These are phyloP conservation scores for Smittia aterrima DNA, from an alignment of 2,888 invertebrate genomes.

Conservation along the genomic window DNA sequence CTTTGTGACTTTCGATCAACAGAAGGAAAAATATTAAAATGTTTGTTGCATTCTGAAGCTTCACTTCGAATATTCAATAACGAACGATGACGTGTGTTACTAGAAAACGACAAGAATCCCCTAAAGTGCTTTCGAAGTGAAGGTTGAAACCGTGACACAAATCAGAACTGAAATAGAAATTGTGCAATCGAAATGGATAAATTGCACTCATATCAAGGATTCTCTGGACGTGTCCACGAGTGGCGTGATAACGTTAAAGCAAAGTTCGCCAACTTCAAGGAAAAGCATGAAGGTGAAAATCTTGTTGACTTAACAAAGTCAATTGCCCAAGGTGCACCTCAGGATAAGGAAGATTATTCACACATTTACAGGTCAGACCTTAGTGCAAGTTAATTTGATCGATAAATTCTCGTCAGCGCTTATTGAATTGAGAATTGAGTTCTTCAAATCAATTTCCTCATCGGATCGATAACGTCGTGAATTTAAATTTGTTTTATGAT, in stretches of 20 bases:
- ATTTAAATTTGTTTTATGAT: not conserved
- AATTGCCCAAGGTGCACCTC: constrained; percentile 46
- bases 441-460: not conserved
- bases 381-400: not conserved
- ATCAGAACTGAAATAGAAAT: not conserved
- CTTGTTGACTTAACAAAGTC: constrained; percentile 56
- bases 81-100: not conserved
- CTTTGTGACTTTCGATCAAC: no score
- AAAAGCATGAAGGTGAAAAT: constrained; percentile 58
- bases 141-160: not conserved
- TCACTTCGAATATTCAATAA: no score
- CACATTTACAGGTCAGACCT: constrained; percentile 65
- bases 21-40: no score
- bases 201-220: constrained; percentile 75
- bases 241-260: constrained; percentile 65
- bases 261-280: constrained; percentile 62
- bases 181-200: constrained; percentile 66
- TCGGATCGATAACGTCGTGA: not conserved
- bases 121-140: not conserved
- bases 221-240: constrained; percentile 68
- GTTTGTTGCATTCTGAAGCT: no score
- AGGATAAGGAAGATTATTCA: constrained; percentile 58
- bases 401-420: not conserved
- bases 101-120: not conserved
- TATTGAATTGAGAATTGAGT: no score